These are phyloP conservation scores for Cenopis cana DNA, from an alignment of 2,888 invertebrate genomes.

Conservation along the genomic window DNA sequence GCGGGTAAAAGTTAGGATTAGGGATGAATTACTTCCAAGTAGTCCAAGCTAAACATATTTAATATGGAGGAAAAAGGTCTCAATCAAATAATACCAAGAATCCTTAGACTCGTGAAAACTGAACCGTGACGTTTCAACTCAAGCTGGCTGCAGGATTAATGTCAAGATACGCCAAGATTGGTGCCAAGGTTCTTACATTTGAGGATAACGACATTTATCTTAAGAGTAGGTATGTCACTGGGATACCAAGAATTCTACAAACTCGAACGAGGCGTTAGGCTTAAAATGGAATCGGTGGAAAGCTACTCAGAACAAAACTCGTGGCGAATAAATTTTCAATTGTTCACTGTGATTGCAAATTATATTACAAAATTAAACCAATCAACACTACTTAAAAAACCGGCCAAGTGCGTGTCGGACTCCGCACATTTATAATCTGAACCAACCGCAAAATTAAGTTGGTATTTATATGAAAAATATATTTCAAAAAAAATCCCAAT, in stretches of 20 bases:
- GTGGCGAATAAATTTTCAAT: no score
- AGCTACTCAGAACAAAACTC: no score
- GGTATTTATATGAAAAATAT: no score
- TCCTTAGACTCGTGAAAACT: conserved; percentile 8
- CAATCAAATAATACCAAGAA: conserved; percentile 13
- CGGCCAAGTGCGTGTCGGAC: no score
- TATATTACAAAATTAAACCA: no score
- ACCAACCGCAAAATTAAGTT: no score
- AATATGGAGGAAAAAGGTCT: neutral
- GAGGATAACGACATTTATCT: conserved; percentile 21
- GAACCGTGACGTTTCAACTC: conserved; percentile 22
- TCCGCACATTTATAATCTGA: no score
- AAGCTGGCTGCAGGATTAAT: conserved; percentile 5
- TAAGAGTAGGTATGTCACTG: neutral
- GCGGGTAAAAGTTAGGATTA: no score
- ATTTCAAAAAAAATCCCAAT: no score
- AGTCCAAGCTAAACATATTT: neutral
- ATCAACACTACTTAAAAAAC: no score
- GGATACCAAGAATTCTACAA: neutral
- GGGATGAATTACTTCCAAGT: neutral
- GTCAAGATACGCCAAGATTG: conserved; percentile 26
- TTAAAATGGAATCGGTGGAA: neutral
- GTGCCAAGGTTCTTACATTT: conserved; percentile 19
- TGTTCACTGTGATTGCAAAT: no score
- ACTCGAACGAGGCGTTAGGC: neutral